phyloP scores from a whole-genome alignment of 1,140 invertebrate genomes.

The Scaptomyza pallida region DNA sequence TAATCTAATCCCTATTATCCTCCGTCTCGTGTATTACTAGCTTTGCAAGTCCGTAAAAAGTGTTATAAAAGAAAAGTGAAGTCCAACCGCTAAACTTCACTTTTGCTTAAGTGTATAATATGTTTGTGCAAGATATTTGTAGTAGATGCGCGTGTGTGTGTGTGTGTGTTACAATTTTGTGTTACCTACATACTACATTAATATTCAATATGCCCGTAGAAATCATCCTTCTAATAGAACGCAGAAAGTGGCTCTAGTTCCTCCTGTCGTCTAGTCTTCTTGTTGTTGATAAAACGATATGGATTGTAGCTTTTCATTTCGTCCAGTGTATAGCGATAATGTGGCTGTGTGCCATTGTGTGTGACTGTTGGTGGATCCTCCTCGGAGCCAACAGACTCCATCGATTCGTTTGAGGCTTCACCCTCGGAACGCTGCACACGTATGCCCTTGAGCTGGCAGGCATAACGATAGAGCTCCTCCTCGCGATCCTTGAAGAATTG shows the following conservation, averaged over 20 bases:
- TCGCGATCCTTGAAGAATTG: slow-evolving; percentile 72
- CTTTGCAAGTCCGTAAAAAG: too few species aligned
- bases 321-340: slow-evolving; percentile 68
- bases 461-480: slow-evolving; percentile 66
- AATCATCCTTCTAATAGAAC: neutral
- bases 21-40: too few species aligned
- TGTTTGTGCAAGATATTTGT: neutral
- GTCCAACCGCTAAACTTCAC: too few species aligned
- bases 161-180: slow-evolving; percentile 5
- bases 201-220: too few species aligned
- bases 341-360: neutral
- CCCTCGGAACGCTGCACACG: slow-evolving; percentile 34
- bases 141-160: too few species aligned
- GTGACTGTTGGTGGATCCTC: slow-evolving; percentile 43
- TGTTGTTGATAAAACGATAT: slow-evolving; percentile 59
- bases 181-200: too few species aligned
- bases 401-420: slow-evolving; percentile 28
- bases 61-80: too few species aligned
- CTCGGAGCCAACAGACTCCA: slow-evolving; percentile 47
- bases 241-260: neutral
- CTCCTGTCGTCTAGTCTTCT: slow-evolving; percentile 3
- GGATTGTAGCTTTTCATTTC: slow-evolving; percentile 76
- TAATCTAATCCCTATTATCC: too few species aligned
- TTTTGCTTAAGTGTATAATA: too few species aligned
- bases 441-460: slow-evolving; percentile 66